Percentiles rank a stretch among this genome's conserved stretches.
Conservation (phyloP, 2,113 vertebrate species). For the Accipiter cooperii region DNA sequence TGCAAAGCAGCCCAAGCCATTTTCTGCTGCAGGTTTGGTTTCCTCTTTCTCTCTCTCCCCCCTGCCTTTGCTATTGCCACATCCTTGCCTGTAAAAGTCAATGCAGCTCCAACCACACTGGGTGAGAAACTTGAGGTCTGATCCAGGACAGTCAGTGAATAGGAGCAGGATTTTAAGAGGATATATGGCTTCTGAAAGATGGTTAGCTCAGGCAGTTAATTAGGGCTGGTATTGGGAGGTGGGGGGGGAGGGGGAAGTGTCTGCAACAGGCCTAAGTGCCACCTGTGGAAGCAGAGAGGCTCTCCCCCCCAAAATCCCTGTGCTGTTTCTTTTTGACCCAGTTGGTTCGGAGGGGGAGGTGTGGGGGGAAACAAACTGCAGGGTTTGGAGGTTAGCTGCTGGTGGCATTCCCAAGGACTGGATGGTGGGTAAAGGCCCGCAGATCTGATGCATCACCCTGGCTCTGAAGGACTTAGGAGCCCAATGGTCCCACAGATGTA, state of each 20-base stretch:
- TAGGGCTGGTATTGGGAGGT: background rate
- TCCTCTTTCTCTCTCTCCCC: background rate
- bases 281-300: background rate
- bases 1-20: background rate
- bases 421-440: accelerated
- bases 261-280: background rate
- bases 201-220: background rate
- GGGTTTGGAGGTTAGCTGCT: background rate
- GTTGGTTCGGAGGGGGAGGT: background rate
- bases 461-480: background rate
- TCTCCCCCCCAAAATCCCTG: background rate
- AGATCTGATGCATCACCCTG: background rate
- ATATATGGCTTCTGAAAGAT: background rate
- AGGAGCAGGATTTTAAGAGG: background rate
- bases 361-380: background rate
- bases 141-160: background rate
- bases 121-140: background rate
- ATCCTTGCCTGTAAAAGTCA: background rate
- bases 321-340: background rate
- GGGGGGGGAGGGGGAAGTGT: background rate
- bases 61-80: background rate
- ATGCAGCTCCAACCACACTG: background rate
- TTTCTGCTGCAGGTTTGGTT: background rate
- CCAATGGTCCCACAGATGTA: background rate
- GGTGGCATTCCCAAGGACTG: background rate